A percentile compares a stretch with the other conserved stretches of the same genome.
Conservation (phyloP, 35 echinoderm and acorn worm genomes). For the Heliocidaris erythrogramma region DNA sequence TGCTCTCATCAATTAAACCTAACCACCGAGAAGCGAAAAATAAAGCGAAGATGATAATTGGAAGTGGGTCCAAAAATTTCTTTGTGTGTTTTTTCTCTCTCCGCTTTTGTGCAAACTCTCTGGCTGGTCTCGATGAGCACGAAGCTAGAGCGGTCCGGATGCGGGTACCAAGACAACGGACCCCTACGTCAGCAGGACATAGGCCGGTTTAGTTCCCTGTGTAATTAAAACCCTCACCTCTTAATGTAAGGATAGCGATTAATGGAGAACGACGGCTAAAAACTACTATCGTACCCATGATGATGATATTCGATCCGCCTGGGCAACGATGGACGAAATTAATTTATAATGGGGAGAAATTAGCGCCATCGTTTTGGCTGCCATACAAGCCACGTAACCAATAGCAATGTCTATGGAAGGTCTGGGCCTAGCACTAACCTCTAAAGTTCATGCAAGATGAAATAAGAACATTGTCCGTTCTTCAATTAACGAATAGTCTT, state of each 20-base stretch:
- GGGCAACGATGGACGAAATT: conserved; percentile 25
- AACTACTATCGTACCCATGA: neutral
- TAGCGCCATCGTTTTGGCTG: neutral
- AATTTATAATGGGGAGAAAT: conserved; percentile 35
- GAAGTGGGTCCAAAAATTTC: conserved; percentile 8
- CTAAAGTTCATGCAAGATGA: neutral
- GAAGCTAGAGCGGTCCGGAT: conserved; percentile 1
- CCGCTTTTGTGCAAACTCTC: neutral
- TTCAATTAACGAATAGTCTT: neutral
- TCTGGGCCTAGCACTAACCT: neutral
- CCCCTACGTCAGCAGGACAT: neutral
- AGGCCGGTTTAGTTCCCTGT: conserved; percentile 9
- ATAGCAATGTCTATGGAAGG: neutral
- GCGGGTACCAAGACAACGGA: neutral
- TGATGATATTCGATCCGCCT: conserved; percentile 27
- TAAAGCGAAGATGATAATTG: neutral
- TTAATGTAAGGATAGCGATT: conserved; percentile 7
- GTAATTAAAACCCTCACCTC: conserved; percentile 22
- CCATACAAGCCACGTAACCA: conserved; percentile 1
- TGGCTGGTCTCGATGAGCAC: neutral
- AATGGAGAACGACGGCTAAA: conserved; percentile 28
- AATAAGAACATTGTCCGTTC: neutral
- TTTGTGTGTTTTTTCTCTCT: conserved; percentile 1
- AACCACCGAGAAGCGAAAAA: neutral
- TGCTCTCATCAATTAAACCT: neutral